A percentile compares a stretch with the other conserved stretches of the same genome.
Evolutionary conservation across 2,888 invertebrate species (phyloP).

Genomic region (Crioceris asparagi): DNA sequence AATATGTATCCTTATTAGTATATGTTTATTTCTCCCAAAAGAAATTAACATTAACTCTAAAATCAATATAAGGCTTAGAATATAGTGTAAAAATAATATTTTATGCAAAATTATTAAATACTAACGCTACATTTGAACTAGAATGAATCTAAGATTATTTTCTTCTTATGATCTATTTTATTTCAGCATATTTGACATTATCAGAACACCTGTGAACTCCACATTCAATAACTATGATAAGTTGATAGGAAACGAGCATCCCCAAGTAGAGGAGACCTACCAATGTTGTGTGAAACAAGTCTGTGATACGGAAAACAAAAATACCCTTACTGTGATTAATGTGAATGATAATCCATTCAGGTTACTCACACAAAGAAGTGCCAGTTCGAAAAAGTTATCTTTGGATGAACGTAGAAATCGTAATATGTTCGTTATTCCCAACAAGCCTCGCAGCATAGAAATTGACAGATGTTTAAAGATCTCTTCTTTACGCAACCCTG

Average conservation of each 20-base stretch:
- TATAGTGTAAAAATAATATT: too few species aligned
- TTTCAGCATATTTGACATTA: conserved; percentile 11
- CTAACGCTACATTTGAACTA: too few species aligned
- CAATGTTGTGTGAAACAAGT: conserved; percentile 1
- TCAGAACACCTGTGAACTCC: conserved; percentile 11
- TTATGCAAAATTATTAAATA: too few species aligned
- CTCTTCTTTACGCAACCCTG: conserved; percentile 16
- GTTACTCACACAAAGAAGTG: conserved; percentile 13
- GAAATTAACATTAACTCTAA: too few species aligned
- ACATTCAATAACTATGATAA: conserved; percentile 5
- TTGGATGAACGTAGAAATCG: conserved; percentile 7
- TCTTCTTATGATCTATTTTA: too few species aligned
- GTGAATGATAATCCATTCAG: conserved; percentile 19
- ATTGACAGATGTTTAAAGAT: conserved; percentile 21
- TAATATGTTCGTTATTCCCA: conserved; percentile 13
- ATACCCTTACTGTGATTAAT: conserved; percentile 20
- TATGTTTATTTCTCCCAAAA: too few species aligned
- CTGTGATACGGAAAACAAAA: conserved; percentile 9
- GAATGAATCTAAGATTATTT: too few species aligned
- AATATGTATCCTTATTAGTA: too few species aligned
- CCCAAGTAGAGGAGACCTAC: not conserved
- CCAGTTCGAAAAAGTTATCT: conserved; percentile 7
- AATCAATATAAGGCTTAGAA: too few species aligned
- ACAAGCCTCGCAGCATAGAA: conserved; percentile 16
- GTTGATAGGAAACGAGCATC: not conserved